Conservation (phyloP, 2,113 vertebrate genomes). For the Sylvicapra grimmia region DNA sequence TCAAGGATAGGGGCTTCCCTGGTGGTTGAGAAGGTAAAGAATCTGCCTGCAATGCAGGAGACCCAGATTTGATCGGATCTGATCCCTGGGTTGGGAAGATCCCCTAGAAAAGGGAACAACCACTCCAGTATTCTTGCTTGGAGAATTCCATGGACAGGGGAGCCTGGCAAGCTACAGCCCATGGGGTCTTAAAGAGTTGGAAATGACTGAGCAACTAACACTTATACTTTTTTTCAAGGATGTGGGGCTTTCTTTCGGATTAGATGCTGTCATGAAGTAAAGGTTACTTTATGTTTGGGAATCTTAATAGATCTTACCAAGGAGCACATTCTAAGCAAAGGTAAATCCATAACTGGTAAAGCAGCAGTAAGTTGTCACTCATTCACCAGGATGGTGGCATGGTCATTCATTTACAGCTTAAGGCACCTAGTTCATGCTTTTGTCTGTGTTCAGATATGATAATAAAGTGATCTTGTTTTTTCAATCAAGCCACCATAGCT, state of each 20-base stretch:
- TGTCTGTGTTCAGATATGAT: not conserved
- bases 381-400: not conserved
- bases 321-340: not conserved
- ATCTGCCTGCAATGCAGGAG: not conserved
- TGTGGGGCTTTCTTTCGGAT: not conserved
- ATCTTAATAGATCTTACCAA: not conserved
- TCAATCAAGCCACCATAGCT: too few species aligned
- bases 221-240: not conserved
- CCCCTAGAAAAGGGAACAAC: not conserved
- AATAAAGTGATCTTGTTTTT: not conserved
- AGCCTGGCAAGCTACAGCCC: not conserved
- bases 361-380: not conserved
- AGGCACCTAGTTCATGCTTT: not conserved
- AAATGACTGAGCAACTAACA: not conserved
- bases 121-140: not conserved
- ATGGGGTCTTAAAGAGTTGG: not conserved
- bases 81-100: not conserved
- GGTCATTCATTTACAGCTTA: not conserved
- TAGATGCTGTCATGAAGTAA: not conserved
- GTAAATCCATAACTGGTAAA: not conserved
- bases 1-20: not conserved
- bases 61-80: not conserved
- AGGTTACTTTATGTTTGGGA: not conserved
- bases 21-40: not conserved
- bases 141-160: not conserved